Evolutionary conservation across 2,888 invertebrate species (phyloP).

Genomic region (Micoletzkya japonica): DNA sequence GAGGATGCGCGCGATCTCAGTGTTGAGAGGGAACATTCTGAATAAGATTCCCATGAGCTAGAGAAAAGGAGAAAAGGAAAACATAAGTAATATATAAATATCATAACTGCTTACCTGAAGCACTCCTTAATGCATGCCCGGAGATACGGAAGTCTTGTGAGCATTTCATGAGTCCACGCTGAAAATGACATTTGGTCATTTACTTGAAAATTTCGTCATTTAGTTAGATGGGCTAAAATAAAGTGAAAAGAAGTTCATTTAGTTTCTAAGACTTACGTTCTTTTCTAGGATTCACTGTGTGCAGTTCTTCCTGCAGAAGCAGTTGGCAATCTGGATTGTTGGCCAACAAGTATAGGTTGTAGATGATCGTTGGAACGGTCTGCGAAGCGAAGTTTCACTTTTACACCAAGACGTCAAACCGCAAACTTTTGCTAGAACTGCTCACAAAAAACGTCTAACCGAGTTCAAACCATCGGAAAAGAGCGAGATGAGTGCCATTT

Average conservation of each 20-base stretch:
- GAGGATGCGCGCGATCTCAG: conserved; percentile 77
- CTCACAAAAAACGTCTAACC: no score
- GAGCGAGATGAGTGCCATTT: conserved; percentile 74
- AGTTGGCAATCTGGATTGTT: conserved; percentile 77
- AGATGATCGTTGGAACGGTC: conserved; percentile 80
- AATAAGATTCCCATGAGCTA: no score
- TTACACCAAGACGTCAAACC: no score
- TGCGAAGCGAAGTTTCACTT: no score
- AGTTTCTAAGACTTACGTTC: no score
- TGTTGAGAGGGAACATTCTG: conserved; percentile 49
- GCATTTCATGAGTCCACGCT: conserved; percentile 70
- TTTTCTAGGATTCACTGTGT: not conserved
- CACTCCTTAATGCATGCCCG: conserved; percentile 78
- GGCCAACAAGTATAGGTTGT: conserved; percentile 76
- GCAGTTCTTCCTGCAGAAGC: conserved; percentile 76
- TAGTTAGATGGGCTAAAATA: no score
- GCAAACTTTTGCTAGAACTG: no score
- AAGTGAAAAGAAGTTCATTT: no score
- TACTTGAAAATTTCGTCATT: no score
- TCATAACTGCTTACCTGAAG: conserved; percentile 24
- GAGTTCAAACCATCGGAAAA: conserved; percentile 80
- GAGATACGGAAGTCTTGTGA: conserved; percentile 79
- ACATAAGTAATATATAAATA: no score
- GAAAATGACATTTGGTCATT: no score
- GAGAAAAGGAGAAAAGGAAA: no score